A percentile compares a stretch with the other conserved stretches of the same genome.
phyloP scores from a whole-genome alignment of 2,888 invertebrate genomes.

The Orthosia cruda region DNA sequence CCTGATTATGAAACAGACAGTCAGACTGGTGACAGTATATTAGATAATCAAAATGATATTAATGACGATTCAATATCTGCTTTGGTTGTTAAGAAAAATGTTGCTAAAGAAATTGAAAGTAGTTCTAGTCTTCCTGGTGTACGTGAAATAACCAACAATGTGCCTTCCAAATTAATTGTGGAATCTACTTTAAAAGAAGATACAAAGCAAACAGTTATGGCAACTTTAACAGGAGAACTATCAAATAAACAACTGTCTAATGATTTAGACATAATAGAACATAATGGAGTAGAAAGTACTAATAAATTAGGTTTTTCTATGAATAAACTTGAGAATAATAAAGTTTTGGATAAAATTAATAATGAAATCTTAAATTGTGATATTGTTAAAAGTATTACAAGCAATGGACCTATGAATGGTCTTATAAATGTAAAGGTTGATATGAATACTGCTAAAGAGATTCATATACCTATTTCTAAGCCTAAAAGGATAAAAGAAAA shows the following conservation, averaged over 20 bases:
- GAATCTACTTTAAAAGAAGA: conserved; percentile 11
- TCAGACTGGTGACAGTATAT: conserved; percentile 34
- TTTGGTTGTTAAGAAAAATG: conserved; percentile 15
- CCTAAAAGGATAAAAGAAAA: conserved; percentile 47
- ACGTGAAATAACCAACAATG: conserved; percentile 31
- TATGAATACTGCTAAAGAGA: conserved; percentile 57
- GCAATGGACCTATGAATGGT: conserved; percentile 31
- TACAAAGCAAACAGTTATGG: not conserved
- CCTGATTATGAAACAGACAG: conserved; percentile 51
- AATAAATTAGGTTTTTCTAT: conserved; percentile 16
- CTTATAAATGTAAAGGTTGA: conserved; percentile 53
- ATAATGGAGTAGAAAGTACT: conserved; percentile 4
- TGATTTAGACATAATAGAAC: conserved; percentile 9
- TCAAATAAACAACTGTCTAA: conserved; percentile 18
- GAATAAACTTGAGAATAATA: not conserved
- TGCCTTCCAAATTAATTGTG: conserved; percentile 24
- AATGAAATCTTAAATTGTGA: conserved; percentile 42
- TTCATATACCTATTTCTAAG: conserved; percentile 49
- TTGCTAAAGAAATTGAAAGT: not conserved
- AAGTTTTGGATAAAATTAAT: conserved; percentile 7
- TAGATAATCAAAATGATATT: conserved; percentile 1
- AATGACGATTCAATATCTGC: conserved; percentile 22
- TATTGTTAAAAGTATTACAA: conserved; percentile 39
- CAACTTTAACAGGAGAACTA: conserved; percentile 9
- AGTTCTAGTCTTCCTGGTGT: conserved; percentile 2